Percentiles rank a stretch among this genome's conserved stretches.
Evolutionary conservation across 2,797 vertebrate genomes (phyloP).

Genomic region (Dendrocincla fuliginosa): DNA sequence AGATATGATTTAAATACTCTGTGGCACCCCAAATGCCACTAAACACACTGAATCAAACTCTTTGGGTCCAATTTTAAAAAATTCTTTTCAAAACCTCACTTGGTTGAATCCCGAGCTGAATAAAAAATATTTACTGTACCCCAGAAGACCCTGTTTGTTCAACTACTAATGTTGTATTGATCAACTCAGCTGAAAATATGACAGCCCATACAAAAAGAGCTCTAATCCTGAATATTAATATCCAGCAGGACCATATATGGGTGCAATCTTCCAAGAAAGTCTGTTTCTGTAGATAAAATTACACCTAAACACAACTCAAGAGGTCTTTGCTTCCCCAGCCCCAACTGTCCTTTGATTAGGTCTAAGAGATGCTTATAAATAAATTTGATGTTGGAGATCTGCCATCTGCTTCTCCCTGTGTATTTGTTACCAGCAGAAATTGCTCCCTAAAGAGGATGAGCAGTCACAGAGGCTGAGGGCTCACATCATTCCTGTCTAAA

Average conservation of each 20-base stretch:
- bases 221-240: neutral
- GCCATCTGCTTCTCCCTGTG: neutral
- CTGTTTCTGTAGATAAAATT: neutral
- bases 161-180: neutral
- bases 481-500: neutral
- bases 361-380: neutral
- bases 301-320: neutral
- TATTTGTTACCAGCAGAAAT: neutral
- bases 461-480: neutral
- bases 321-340: neutral
- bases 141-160: neutral
- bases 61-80: neutral
- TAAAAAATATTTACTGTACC: neutral
- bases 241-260: neutral
- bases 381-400: accelerated
- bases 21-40: neutral
- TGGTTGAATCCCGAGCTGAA: neutral
- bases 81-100: neutral
- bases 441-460: neutral
- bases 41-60: neutral
- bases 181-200: neutral
- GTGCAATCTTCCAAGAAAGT: neutral
- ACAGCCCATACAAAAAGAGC: neutral
- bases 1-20: neutral
- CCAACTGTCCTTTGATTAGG: neutral